A percentile compares a stretch with the other conserved stretches of the same genome.
phyloP scores from a whole-genome alignment of 2,113 vertebrate genomes.

The Alethe castanea region DNA sequence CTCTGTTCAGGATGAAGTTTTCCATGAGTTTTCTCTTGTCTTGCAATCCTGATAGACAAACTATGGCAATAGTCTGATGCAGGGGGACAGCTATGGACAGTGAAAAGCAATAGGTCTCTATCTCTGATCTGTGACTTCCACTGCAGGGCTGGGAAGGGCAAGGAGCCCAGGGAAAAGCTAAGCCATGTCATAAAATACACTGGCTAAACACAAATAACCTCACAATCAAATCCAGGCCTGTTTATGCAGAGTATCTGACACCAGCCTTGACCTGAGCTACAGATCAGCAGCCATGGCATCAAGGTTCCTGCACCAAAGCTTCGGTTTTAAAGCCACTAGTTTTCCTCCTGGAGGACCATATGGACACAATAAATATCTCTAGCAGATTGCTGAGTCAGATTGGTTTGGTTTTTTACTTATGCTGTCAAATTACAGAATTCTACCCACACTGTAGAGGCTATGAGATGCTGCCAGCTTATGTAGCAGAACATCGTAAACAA shows the following conservation, averaged over 20 bases:
- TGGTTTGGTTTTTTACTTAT: background rate
- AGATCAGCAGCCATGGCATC: background rate
- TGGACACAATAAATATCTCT: background rate
- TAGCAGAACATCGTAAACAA: rapidly evolving
- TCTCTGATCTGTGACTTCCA: background rate
- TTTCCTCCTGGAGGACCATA: background rate
- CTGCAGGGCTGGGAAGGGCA: background rate
- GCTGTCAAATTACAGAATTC: background rate
- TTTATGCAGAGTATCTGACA: background rate
- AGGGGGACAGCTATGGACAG: background rate
- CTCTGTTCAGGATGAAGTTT: background rate
- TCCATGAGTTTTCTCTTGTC: background rate
- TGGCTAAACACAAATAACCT: background rate
- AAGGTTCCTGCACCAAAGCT: background rate
- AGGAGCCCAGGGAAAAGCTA: background rate
- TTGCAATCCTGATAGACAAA: background rate
- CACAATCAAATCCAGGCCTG: background rate
- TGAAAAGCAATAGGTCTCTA: background rate
- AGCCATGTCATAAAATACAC: background rate
- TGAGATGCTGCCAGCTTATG: background rate
- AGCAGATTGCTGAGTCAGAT: background rate
- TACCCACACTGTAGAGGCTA: background rate
- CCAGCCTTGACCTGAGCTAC: background rate
- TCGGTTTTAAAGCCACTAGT: background rate
- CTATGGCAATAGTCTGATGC: background rate